These are phyloP conservation scores for Otocyon megalotis DNA, from an alignment of 2,113 vertebrate genomes.

Conservation along the genomic window DNA sequence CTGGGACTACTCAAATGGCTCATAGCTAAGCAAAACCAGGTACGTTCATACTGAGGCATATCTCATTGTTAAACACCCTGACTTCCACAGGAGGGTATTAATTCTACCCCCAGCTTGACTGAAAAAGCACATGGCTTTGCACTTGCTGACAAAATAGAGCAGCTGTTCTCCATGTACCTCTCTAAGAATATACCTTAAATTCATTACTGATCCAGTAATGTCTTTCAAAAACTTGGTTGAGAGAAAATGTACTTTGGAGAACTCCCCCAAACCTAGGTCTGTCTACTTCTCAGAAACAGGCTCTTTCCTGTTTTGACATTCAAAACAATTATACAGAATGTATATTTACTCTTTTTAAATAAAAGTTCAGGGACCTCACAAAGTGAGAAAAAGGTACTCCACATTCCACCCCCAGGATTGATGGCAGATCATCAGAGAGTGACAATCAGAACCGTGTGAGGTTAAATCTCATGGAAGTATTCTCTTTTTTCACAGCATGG, in stretches of 20 bases:
- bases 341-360: neutral
- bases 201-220: constrained; percentile 14
- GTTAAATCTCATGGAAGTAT: constrained; percentile 26
- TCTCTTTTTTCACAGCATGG: constrained; percentile 27
- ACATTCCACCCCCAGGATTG: neutral
- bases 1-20: neutral
- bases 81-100: constrained; percentile 15
- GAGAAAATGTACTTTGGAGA: neutral
- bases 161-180: neutral
- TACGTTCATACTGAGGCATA: constrained; percentile 15
- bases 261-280: neutral
- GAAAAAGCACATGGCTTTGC: constrained; percentile 25
- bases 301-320: neutral
- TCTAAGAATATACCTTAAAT: constrained; percentile 21
- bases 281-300: neutral
- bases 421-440: neutral
- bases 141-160: constrained; percentile 40
- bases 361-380: neutral
- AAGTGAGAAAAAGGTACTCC: neutral
- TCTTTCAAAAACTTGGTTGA: constrained; percentile 37
- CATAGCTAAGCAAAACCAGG: constrained; percentile 55
- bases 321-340: neutral
- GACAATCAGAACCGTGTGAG: neutral
- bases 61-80: constrained; percentile 55
- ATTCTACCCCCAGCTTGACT: neutral